phyloP scores from a whole-genome alignment of 2,888 invertebrate genomes.

The Eupithecia tripunctaria region DNA sequence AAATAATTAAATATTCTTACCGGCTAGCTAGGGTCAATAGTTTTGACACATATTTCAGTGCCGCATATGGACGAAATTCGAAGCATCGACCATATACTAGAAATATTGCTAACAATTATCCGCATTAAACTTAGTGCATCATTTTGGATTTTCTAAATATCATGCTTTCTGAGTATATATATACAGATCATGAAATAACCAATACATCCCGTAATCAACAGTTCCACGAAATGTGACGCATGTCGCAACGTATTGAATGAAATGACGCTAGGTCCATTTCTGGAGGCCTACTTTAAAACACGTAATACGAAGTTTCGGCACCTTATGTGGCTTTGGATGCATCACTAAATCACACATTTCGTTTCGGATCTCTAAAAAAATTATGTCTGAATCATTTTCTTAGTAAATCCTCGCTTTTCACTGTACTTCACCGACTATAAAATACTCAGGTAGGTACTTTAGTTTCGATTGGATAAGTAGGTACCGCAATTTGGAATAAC shows the following conservation, averaged over 20 bases:
- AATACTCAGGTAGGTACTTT: too few species aligned
- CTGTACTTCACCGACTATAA: neutral
- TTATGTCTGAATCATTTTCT: too few species aligned
- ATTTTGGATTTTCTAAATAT: neutral
- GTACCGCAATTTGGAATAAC: neutral
- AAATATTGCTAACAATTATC: neutral
- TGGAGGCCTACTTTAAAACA: neutral
- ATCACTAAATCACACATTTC: neutral
- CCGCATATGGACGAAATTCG: neutral
- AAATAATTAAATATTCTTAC: too few species aligned
- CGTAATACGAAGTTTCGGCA: neutral
- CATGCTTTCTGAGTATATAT: conserved; percentile 19
- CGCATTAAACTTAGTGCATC: neutral
- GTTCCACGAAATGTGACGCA: conserved; percentile 32
- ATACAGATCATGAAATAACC: conserved; percentile 26
- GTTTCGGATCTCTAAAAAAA: too few species aligned
- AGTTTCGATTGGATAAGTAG: neutral
- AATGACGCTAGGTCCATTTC: conserved; percentile 7
- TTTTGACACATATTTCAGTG: neutral
- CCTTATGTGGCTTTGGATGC: neutral
- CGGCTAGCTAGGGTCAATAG: neutral
- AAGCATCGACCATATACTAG: neutral
- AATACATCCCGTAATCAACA: conserved; percentile 26
- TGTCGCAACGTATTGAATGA: conserved; percentile 9
- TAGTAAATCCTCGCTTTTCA: neutral